Evolutionary conservation across 1,140 invertebrate genomes (phyloP), one percentile per base, ranked within the genome.

Genomic region (Ceratoteleas bidentatus): DNA sequence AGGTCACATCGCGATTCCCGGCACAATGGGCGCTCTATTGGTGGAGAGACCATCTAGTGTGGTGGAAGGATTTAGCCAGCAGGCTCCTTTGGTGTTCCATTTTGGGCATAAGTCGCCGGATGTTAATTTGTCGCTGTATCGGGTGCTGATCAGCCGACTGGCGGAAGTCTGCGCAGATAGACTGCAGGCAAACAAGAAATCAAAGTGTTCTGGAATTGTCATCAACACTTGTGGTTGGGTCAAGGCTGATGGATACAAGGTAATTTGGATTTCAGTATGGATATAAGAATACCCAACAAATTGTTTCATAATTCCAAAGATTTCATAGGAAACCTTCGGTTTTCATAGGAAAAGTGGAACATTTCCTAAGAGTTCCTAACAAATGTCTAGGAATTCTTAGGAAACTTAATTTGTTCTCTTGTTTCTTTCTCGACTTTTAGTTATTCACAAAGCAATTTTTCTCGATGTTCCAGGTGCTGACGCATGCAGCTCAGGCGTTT

Each of bases 181-280:
- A 86, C 94, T 98, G 88, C 95, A 97, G 87, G 94, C 94, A 49
- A 98, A 97, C 88, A 96, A 96, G 86, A 97, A 96, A 92, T 96
- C 96, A 0, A 95, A 96, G 88, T 93, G 93, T 47, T 98, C 98
- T 33, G 99, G 99, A n/a, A 96, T 97, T 0, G 95, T 99, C 38
- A 98, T 99, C 57, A 99, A 99, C 88, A 99, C 99, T 0, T 98
- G 98, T 87, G 98, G 98, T 0, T 99, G 98, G 98, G 95, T 99
- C 0, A 98, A 98, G 92, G 96, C 94, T 0, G 95, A 94, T 6
- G 98, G 97, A 0, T 98, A 98, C 87, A 95, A 95, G 85, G 92
- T 96, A 49, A 24, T 24, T 24, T n/a, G n/a, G n/a, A n/a, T n/a
- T n/a, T n/a, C n/a, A n/a, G n/a, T n/a, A n/a, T n/a, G n/a, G n/a